These are phyloP conservation scores for Columba janthina DNA, from an alignment of 2,113 vertebrate genomes.

Conservation along the genomic window DNA sequence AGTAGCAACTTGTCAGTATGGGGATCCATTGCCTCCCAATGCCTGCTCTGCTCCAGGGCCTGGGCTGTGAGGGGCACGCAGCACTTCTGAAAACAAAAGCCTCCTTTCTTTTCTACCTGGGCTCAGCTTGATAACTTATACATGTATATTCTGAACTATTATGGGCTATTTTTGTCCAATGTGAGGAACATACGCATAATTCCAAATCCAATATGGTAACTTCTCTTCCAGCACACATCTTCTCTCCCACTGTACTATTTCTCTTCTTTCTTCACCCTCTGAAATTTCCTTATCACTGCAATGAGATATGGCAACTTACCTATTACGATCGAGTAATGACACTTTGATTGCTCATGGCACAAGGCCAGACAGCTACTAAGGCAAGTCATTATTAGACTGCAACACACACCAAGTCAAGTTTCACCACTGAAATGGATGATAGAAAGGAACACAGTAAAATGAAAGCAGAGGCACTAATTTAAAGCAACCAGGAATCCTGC, in stretches of 20 bases:
- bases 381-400: neutral
- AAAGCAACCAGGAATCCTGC: neutral
- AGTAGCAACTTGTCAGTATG: neutral
- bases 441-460: constrained; percentile 6
- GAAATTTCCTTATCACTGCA: neutral
- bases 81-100: neutral
- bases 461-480: constrained; percentile 4
- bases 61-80: neutral
- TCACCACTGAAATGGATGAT: neutral
- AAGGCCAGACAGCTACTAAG: constrained; percentile 32
- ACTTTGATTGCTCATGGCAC: neutral
- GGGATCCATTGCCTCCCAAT: neutral
- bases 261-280: neutral
- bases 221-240: neutral
- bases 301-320: neutral
- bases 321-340: neutral
- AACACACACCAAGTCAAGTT: neutral
- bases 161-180: neutral
- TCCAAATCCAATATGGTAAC: neutral
- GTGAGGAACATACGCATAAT: neutral
- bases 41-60: neutral
- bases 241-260: neutral
- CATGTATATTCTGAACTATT: neutral
- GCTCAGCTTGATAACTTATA: neutral
- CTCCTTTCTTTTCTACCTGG: neutral